Evolutionary conservation across 2,113 vertebrate genomes (phyloP).

Genomic region (Tetraodon nigroviridis): DNA sequence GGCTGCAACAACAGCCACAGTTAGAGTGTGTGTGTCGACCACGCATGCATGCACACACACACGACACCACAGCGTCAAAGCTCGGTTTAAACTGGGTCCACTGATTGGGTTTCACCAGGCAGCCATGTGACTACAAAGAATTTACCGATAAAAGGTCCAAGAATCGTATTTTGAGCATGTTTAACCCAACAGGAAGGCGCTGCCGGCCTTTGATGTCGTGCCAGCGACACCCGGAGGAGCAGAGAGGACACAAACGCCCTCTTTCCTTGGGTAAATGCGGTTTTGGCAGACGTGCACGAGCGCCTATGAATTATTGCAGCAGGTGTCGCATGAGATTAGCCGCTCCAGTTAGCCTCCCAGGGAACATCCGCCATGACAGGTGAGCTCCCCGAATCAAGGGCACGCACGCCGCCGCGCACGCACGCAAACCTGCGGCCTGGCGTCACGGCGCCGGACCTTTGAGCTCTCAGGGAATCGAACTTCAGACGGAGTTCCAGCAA

Average conservation of each 20-base stretch:
- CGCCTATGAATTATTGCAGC: slow-evolving; percentile 71
- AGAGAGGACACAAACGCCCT: neutral
- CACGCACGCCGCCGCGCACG: slow-evolving; percentile 46
- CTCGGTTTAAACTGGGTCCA: too few relatives aligned
- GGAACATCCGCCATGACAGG: slow-evolving; percentile 71
- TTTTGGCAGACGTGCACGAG: slow-evolving; percentile 33
- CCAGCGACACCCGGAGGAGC: neutral
- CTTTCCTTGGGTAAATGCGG: neutral
- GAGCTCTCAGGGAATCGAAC: slow-evolving; percentile 50
- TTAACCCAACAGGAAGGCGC: too few relatives aligned
- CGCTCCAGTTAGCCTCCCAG: slow-evolving; percentile 67
- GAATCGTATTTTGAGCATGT: too few relatives aligned
- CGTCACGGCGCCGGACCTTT: slow-evolving; percentile 48
- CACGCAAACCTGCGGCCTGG: slow-evolving; percentile 47
- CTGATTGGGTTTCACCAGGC: too few relatives aligned
- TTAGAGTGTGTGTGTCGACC: neutral
- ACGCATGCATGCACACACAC: neutral
- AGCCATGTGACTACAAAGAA: too few relatives aligned
- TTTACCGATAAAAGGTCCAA: too few relatives aligned
- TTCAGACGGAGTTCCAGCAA: slow-evolving; percentile 45
- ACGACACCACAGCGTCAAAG: too few relatives aligned
- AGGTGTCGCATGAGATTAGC: slow-evolving; percentile 68
- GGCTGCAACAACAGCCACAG: slow-evolving; percentile 69
- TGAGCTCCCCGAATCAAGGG: slow-evolving; percentile 63
- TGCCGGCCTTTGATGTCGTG: too few relatives aligned